Evolutionary conservation across 2,888 invertebrate species (phyloP).

Genomic region (Blastobasis lacticolella): DNA sequence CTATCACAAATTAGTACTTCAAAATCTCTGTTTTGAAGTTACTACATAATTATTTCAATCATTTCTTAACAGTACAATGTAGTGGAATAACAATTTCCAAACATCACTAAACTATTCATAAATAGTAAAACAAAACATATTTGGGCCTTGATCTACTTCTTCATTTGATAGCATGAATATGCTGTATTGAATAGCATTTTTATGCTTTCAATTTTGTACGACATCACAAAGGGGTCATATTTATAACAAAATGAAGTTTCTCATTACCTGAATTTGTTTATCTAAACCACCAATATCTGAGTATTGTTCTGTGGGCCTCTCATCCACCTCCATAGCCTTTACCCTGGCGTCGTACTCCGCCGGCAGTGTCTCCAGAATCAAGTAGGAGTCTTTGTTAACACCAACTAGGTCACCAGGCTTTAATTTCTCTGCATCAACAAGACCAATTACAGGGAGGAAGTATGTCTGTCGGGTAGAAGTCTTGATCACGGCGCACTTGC

Average conservation of each 20-base stretch:
- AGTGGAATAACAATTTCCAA: too few relatives aligned
- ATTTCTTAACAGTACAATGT: too few relatives aligned
- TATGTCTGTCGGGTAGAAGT: constrained; percentile 99
- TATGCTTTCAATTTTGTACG: too few relatives aligned
- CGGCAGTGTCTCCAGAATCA: constrained; percentile 97
- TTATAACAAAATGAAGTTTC: not conserved
- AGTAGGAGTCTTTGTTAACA: constrained; percentile 97
- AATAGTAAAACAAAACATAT: too few relatives aligned
- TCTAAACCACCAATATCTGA: constrained; percentile 99
- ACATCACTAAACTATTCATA: too few relatives aligned
- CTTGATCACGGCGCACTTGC: constrained; percentile 99
- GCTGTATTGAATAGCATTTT: too few relatives aligned
- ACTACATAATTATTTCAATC: too few relatives aligned
- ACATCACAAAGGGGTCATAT: too few relatives aligned
- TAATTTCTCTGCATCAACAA: constrained; percentile 97
- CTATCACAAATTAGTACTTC: too few relatives aligned
- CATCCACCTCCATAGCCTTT: constrained; percentile 99
- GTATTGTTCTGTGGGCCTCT: constrained; percentile 99
- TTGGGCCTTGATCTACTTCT: too few relatives aligned
- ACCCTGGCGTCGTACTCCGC: constrained; percentile 98
- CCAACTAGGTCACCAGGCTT: constrained; percentile 98
- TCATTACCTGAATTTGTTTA: constrained; percentile 90
- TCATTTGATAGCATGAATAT: too few relatives aligned
- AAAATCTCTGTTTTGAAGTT: too few relatives aligned
- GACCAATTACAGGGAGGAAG: constrained; percentile 97